phyloP scores from a whole-genome alignment of 2,113 vertebrate genomes.

The Scytalopus superciliaris region DNA sequence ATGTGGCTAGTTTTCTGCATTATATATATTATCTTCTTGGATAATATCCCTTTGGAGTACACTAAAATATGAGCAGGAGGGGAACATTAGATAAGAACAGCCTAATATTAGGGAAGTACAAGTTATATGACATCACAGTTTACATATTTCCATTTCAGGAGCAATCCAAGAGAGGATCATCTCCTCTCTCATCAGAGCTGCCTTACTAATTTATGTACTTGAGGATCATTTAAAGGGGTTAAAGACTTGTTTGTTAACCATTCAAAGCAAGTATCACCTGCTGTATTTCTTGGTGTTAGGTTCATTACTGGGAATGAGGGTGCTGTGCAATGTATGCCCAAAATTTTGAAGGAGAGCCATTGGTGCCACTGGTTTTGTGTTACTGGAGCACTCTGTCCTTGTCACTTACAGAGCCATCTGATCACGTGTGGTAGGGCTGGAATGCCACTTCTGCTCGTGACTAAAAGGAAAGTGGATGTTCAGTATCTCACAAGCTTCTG shows the following conservation, averaged over 20 bases:
- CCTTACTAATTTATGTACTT: neutral
- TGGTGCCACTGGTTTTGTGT: fast-evolving
- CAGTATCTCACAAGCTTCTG: neutral
- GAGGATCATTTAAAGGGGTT: neutral
- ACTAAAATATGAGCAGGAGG: neutral
- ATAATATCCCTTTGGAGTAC: neutral
- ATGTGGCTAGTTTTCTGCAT: neutral
- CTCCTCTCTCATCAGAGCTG: neutral
- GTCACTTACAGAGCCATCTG: fast-evolving
- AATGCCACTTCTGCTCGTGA: fast-evolving
- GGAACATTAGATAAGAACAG: neutral
- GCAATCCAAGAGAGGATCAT: neutral
- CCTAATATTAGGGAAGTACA: neutral
- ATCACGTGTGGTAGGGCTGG: fast-evolving
- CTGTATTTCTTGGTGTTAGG: neutral
- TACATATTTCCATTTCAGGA: neutral
- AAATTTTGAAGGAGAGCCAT: neutral
- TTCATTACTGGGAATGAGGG: neutral
- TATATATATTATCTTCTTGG: neutral
- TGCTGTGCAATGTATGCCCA: fast-evolving
- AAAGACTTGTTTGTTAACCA: neutral
- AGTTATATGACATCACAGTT: neutral
- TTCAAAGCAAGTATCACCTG: neutral
- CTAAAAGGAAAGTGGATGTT: neutral
- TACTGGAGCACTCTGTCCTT: fast-evolving